Evolutionary conservation across 2,113 vertebrate species (phyloP), one percentile per base, ranked within the genome.

Genomic region (Oreochromis spilurus): DNA sequence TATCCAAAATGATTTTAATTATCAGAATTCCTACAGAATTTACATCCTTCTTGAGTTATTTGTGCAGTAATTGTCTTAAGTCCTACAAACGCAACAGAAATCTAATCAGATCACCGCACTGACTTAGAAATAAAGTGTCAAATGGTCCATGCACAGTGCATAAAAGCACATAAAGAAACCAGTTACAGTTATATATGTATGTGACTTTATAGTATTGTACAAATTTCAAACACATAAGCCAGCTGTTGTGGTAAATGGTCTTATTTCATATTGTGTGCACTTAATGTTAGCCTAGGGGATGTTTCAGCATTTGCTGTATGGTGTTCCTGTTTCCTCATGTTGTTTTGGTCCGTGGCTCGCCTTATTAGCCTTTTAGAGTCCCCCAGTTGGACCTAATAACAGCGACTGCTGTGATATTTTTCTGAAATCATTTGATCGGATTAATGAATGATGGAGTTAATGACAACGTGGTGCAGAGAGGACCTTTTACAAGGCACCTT

Each of bases 281-380:
- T 91, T 92, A 86, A 86, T 78, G 52, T 89, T 95, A 88, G 84
- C 81, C 19, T 89, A 86, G 82, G 50, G 48, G 83, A 79, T 70
- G 21, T 92, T 91, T 92, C 80, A 83, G 83, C 89, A 89, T 93
- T 90, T 89, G 92, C 83, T 91, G 91, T 92, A 87, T 45, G 84
- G 55, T 82, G 52, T 83, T 90, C 87, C 90, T 88, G 88, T 82
- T 81, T 89, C 50, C 83, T 91, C 77, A 34, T 83, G 40, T 85
- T 81, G 40, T 84, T 93, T 85, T 62, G 6, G 82, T 91, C 72
- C 40, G 29, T n/a, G 80, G 55, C 75, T 94, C 87, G 81, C 84
- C 86, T 80, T 62, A 67, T 67, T 79, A 90, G 86, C 84, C 91
- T 92, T 90, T 75, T 78, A 84, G 40, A 84, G 84, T 78, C 36